phyloP scores from a whole-genome alignment of 2,113 vertebrate genomes.

The Xenopus laevis region DNA sequence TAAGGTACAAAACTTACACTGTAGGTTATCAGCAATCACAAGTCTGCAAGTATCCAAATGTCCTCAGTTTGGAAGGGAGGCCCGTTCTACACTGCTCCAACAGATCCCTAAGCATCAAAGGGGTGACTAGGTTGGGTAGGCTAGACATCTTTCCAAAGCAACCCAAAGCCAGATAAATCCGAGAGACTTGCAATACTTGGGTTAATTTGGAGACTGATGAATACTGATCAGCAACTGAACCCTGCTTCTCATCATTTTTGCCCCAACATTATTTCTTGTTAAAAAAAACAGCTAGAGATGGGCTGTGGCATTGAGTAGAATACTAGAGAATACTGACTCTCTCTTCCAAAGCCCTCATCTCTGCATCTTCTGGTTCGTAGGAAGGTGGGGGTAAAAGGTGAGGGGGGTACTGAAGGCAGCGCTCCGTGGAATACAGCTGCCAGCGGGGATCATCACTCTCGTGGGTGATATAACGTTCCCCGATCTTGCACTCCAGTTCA shows the following conservation, averaged over 20 bases:
- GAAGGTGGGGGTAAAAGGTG: conserved; percentile 61
- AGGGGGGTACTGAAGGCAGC: conserved; percentile 66
- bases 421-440: conserved; percentile 73
- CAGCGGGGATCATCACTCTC: conserved; percentile 88
- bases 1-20: conserved; percentile 8
- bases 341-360: conserved; percentile 82
- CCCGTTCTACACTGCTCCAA: conserved; percentile 19
- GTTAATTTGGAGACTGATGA: neutral
- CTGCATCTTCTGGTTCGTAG: conserved; percentile 60
- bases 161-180: conserved; percentile 8
- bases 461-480: conserved; percentile 84
- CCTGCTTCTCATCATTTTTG: conserved; percentile 4
- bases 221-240: conserved; percentile 14
- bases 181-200: conserved; percentile 8
- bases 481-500: conserved; percentile 81
- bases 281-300: neutral
- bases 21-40: neutral
- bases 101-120: neutral
- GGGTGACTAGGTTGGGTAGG: neutral
- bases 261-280: neutral
- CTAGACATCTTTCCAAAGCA: neutral
- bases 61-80: neutral
- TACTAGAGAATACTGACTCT: conserved; percentile 80
- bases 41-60: neutral
- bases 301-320: conserved; percentile 45